Conservation (phyloP, 2,888 invertebrate genomes). For the Meandrusa payeni region DNA sequence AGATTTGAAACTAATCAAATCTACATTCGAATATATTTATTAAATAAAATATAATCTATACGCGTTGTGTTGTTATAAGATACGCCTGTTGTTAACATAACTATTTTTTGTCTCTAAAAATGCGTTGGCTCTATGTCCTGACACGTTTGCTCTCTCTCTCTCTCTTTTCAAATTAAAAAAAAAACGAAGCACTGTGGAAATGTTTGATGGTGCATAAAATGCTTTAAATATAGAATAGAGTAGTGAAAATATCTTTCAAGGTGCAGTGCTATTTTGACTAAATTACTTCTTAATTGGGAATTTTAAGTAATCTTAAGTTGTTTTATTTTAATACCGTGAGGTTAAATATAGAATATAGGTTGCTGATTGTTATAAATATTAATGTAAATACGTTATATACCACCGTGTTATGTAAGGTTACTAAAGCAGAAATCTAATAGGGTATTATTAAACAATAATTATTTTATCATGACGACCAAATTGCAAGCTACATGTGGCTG, state of each 20-base stretch:
- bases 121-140: slow-evolving; percentile 7
- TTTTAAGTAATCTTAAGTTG: slow-evolving; percentile 3
- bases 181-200: slow-evolving; percentile 21
- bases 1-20: no score
- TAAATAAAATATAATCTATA: slow-evolving; percentile 1
- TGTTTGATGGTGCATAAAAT: slow-evolving; percentile 28
- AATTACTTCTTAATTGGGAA: slow-evolving; percentile 6
- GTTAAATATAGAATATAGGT: no score
- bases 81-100: no score
- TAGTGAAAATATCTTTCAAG: slow-evolving; percentile 19
- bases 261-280: slow-evolving; percentile 11
- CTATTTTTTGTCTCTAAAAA: slow-evolving; percentile 1
- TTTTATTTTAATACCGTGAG: slow-evolving; percentile 1
- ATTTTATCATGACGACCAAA: background rate
- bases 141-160: slow-evolving; percentile 20
- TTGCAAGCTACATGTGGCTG: no score
- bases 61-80: background rate
- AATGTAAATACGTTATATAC: slow-evolving; percentile 17
- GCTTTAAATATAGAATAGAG: slow-evolving; percentile 27
- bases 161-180: slow-evolving; percentile 6
- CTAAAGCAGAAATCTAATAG: background rate
- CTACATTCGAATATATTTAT: slow-evolving; percentile 3
- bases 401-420: slow-evolving; percentile 10
- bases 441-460: background rate
- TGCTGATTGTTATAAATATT: no score